Conservation (phyloP, 2,797 vertebrate genomes). For the Eutrigla gurnardus region DNA sequence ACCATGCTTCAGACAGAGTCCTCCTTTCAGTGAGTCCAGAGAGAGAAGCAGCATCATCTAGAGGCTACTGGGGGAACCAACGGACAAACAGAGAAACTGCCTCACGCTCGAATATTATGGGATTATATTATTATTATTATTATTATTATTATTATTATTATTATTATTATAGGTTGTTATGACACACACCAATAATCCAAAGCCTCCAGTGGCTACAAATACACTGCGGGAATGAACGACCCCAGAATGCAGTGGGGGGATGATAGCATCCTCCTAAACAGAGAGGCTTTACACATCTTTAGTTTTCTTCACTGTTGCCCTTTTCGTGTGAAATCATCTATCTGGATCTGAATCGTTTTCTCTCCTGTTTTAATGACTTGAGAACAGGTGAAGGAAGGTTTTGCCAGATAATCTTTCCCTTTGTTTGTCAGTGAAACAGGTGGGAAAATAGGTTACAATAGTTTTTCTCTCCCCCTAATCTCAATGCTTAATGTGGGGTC, state of each 20-base stretch:
- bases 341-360: too few relatives aligned
- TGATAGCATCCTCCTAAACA: not conserved
- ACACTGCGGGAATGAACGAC: too few relatives aligned
- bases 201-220: not conserved
- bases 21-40: not conserved
- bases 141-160: too few relatives aligned
- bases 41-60: slow-evolving; percentile 39
- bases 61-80: slow-evolving; percentile 19
- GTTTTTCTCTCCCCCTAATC: too few relatives aligned
- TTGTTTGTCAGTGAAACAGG: not conserved
- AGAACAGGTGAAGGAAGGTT: too few relatives aligned
- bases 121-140: not conserved
- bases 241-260: not conserved
- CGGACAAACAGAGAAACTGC: not conserved
- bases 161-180: not conserved
- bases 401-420: too few relatives aligned
- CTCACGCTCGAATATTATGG: not conserved
- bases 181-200: not conserved
- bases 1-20: slow-evolving; percentile 1
- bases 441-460: too few relatives aligned
- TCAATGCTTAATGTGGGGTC: too few relatives aligned
- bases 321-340: too few relatives aligned
- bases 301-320: not conserved
- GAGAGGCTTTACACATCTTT: not conserved
- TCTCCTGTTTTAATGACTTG: too few relatives aligned